Percentiles rank a stretch among this genome's conserved stretches.
Conservation (phyloP, 2,797 vertebrate species). For the Pipistrellus nathusii region DNA sequence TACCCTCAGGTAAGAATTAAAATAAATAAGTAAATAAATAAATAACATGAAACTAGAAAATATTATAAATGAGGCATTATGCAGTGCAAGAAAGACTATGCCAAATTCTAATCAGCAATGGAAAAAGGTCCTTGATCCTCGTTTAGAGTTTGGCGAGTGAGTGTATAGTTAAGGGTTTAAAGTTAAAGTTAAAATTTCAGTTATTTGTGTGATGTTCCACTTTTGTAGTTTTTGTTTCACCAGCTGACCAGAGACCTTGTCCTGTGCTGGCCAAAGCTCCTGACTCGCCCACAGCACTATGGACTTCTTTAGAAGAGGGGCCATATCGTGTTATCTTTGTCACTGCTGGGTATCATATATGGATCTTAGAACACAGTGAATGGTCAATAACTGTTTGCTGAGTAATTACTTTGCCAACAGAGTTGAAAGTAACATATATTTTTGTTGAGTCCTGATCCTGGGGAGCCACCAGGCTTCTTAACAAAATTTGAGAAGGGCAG, state of each 20-base stretch:
- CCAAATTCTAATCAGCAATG: background rate
- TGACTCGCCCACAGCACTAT: background rate
- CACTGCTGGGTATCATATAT: background rate
- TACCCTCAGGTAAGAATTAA: no score
- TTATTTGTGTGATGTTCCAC: conserved; percentile 14
- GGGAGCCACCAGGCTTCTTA: background rate
- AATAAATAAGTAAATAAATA: background rate
- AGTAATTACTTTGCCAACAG: background rate
- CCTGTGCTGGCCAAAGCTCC: background rate
- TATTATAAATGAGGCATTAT: background rate
- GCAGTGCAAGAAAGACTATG: background rate
- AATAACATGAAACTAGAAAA: conserved; percentile 18
- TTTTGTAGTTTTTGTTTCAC: background rate
- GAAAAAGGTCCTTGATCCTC: background rate
- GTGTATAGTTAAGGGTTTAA: background rate
- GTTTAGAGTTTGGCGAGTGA: background rate
- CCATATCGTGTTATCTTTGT: background rate
- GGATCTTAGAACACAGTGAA: background rate
- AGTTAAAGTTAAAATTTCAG: background rate
- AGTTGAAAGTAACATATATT: background rate
- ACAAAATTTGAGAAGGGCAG: background rate
- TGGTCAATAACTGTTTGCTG: background rate
- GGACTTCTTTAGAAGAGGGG: background rate
- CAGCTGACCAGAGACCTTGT: background rate
- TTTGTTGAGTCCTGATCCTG: background rate